Evolutionary conservation across 2,113 vertebrate species (phyloP).

Genomic region (Pristiophorus japonicus): DNA sequence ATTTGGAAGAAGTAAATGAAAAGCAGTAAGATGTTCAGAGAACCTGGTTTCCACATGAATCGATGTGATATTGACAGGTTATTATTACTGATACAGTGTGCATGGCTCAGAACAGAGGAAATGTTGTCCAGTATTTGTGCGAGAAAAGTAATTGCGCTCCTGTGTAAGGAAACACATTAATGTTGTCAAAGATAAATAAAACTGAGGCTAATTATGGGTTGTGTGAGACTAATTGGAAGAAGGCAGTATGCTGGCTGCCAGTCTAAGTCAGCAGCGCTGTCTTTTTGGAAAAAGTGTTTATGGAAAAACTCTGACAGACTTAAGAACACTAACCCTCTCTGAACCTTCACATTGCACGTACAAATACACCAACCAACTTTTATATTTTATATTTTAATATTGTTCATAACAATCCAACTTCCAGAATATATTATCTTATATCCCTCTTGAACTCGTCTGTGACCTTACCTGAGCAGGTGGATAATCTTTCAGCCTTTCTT

Average conservation of each 20-base stretch:
- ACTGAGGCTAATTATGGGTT: not conserved
- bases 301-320: not conserved
- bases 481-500: not conserved
- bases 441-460: not conserved
- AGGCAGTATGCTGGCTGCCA: not conserved
- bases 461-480: not conserved
- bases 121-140: not conserved
- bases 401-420: not conserved
- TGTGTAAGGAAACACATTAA: not conserved
- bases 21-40: not conserved
- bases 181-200: not conserved
- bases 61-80: conserved; percentile 2
- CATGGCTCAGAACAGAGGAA: not conserved
- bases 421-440: not conserved
- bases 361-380: not conserved
- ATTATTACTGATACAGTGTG: not conserved
- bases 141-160: not conserved
- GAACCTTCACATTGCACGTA: not conserved
- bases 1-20: not conserved
- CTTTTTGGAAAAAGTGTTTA: not conserved
- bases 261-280: not conserved
- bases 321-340: not conserved
- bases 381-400: not conserved
- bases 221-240: not conserved
- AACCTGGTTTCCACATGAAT: not conserved